Percentiles rank a stretch among this genome's conserved stretches.
phyloP scores from a whole-genome alignment of 1,140 invertebrate genomes.

The Drosophila pandora region DNA sequence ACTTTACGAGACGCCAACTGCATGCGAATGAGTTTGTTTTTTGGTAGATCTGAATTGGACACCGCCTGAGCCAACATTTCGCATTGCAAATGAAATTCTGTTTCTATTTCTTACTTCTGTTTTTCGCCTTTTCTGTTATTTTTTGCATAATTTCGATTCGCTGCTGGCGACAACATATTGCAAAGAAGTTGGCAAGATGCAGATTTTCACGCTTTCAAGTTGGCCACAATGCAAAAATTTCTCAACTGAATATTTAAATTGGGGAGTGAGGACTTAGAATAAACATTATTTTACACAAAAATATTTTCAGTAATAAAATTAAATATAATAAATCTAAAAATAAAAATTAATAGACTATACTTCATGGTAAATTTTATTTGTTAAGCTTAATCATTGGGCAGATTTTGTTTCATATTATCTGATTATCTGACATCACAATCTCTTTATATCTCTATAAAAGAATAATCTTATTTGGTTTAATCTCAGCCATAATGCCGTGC shows the following conservation, averaged over 20 bases:
- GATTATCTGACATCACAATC: neutral
- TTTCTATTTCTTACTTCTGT: constrained; percentile 76
- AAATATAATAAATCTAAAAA: too few species aligned
- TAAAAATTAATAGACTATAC: too few species aligned
- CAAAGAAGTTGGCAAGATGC: constrained; percentile 49
- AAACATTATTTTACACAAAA: neutral
- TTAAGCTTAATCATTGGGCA: neutral
- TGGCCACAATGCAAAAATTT: constrained; percentile 14
- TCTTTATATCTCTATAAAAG: neutral
- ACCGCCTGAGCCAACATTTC: constrained; percentile 61
- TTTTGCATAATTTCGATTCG: constrained; percentile 74
- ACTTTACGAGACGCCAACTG: constrained; percentile 72
- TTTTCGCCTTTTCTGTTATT: constrained; percentile 52
- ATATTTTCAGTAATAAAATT: too few species aligned
- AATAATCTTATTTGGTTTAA: neutral
- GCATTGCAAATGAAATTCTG: constrained; percentile 74
- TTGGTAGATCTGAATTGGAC: constrained; percentile 28
- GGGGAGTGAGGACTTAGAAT: neutral
- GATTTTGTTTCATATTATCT: neutral
- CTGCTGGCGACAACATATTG: constrained; percentile 72
- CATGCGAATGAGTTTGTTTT: constrained; percentile 67
- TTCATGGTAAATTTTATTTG: neutral
- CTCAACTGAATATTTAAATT: constrained; percentile 15
- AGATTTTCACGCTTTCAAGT: constrained; percentile 25
- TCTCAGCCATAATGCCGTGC: neutral